A percentile compares a stretch with the other conserved stretches of the same genome.
Evolutionary conservation across 1,140 invertebrate species (phyloP).

Genomic region (Parasteatoda tepidariorum): DNA sequence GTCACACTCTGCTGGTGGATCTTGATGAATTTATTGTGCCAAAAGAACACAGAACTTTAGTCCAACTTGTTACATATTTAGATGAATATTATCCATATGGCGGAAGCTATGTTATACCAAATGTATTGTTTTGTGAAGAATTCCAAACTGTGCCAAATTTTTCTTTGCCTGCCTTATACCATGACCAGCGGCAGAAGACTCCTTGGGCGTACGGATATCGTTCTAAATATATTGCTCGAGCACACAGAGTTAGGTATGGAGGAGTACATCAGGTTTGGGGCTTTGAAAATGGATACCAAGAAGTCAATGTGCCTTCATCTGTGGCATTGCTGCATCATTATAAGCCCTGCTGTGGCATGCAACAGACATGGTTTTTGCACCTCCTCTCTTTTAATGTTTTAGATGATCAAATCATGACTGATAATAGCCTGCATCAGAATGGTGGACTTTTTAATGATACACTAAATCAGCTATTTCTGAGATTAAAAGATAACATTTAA

Average conservation of each 20-base stretch:
- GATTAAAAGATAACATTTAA: no score
- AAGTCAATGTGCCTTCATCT: slow-evolving; percentile 15
- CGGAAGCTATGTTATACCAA: slow-evolving; percentile 42
- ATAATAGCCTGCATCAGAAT: slow-evolving; percentile 43
- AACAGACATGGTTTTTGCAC: slow-evolving; percentile 41
- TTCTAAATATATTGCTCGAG: slow-evolving; percentile 41
- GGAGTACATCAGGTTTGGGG: slow-evolving; percentile 43
- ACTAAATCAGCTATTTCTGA: no score
- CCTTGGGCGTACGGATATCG: slow-evolving; percentile 24
- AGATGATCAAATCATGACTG: slow-evolving; percentile 35
- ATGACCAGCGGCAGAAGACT: slow-evolving; percentile 37
- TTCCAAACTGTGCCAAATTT: not conserved
- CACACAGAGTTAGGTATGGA: slow-evolving; percentile 6
- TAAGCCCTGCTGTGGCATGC: slow-evolving; percentile 24
- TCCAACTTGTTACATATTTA: slow-evolving; percentile 13
- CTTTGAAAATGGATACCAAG: not conserved
- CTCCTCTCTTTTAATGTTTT: slow-evolving; percentile 36
- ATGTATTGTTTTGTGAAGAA: slow-evolving; percentile 45
- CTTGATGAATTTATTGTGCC: slow-evolving; percentile 56
- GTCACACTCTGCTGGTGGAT: slow-evolving; percentile 36
- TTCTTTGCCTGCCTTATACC: slow-evolving; percentile 8
- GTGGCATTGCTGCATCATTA: slow-evolving; percentile 51
- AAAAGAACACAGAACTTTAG: slow-evolving; percentile 7
- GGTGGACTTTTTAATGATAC: no score
- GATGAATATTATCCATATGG: slow-evolving; percentile 21